These are phyloP conservation scores for Dermolepida albohirtum DNA, from an alignment of 2,888 invertebrate genomes.

Conservation along the genomic window DNA sequence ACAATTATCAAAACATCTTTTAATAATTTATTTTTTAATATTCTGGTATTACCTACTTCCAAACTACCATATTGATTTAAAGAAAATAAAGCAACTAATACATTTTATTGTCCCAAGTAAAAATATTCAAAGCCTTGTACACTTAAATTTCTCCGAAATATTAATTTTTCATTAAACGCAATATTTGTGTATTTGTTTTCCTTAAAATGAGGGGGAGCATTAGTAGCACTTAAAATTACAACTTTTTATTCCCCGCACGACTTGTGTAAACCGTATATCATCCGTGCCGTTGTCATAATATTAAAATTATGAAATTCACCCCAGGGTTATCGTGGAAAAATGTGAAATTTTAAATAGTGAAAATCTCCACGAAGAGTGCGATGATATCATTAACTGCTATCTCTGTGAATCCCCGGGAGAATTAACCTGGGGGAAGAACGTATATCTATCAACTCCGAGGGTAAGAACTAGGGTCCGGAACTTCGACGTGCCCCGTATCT, in stretches of 20 bases:
- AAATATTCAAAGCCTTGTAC: too few relatives aligned
- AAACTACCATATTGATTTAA: too few relatives aligned
- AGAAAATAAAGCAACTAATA: too few relatives aligned
- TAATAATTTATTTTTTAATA: too few relatives aligned
- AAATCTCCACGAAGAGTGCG: conserved; percentile 56
- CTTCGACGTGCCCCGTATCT: conserved; percentile 11
- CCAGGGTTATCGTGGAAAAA: conserved; percentile 31
- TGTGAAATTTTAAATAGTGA: conserved; percentile 57
- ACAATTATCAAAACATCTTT: too few relatives aligned
- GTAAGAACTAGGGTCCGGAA: conserved; percentile 1
- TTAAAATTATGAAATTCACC: conserved; percentile 36
- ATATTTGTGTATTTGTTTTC: too few relatives aligned
- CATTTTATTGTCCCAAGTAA: too few relatives aligned
- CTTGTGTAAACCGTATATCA: conserved; percentile 37
- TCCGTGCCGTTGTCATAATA: conserved; percentile 21
- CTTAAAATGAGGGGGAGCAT: background rate
- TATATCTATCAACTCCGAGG: conserved; percentile 30
- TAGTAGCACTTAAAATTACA: conserved; percentile 35
- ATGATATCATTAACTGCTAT: conserved; percentile 59
- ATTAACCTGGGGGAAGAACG: conserved; percentile 53
- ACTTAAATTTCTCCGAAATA: too few relatives aligned
- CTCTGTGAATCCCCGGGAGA: conserved; percentile 56
- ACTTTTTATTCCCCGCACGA: conserved; percentile 30
- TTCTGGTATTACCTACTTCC: too few relatives aligned
- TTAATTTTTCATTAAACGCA: too few relatives aligned